phyloP scores from a whole-genome alignment of 2,113 vertebrate species.

The Saguinus midas region DNA sequence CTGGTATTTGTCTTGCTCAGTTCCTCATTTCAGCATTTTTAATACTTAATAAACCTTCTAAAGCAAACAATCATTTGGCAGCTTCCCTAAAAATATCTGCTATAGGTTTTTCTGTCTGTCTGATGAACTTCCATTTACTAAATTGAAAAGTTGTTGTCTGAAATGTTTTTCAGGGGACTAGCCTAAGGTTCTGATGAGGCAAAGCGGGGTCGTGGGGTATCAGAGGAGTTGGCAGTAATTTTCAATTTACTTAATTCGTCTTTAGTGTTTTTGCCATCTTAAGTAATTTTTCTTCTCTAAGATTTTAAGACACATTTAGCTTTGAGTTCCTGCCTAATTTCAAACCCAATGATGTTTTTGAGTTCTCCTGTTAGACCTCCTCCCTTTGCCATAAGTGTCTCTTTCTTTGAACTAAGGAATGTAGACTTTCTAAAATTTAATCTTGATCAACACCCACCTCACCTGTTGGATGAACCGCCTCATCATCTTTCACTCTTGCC shows the following conservation, averaged over 20 bases:
- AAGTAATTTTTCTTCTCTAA: neutral
- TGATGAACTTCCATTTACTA: conserved; percentile 38
- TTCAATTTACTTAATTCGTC: neutral
- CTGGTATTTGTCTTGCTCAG: neutral
- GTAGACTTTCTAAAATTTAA: neutral
- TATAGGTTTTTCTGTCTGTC: conserved; percentile 47
- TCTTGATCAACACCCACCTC: neutral
- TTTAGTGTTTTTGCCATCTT: neutral
- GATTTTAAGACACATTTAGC: neutral
- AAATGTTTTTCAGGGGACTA: conserved; percentile 19
- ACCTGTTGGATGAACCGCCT: neutral
- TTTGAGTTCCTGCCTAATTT: neutral
- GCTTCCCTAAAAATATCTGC: conserved; percentile 9
- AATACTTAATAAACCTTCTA: conserved; percentile 55
- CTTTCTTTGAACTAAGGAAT: conserved; percentile 51
- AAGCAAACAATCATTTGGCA: conserved; percentile 34
- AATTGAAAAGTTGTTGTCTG: conserved; percentile 35
- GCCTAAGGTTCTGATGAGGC: neutral
- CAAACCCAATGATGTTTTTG: neutral
- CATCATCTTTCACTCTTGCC: conserved; percentile 20
- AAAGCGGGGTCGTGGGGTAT: neutral
- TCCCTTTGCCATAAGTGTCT: neutral
- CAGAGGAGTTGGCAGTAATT: neutral
- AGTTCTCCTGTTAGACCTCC: fast-evolving
- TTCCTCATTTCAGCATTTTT: conserved; percentile 1